Percentiles rank a stretch among this genome's conserved stretches.
phyloP scores from a whole-genome alignment of 2,888 invertebrate species.

The Nycteola revayana region DNA sequence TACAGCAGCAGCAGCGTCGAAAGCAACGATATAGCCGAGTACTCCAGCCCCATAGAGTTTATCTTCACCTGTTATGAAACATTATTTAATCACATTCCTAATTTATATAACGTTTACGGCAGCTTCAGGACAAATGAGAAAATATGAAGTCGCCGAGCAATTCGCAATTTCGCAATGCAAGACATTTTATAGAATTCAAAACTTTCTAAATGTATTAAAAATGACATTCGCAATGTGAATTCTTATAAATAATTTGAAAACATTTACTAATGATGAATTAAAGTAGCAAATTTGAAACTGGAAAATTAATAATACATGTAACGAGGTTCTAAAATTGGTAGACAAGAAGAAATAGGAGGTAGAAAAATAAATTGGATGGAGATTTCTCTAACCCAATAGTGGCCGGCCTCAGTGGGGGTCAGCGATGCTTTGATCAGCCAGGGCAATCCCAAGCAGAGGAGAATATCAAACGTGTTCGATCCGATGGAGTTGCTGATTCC shows the following conservation, averaged over 20 bases:
- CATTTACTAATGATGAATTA: no score
- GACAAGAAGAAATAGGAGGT: background rate
- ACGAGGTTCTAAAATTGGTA: background rate
- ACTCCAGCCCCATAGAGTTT: slow-evolving; percentile 94
- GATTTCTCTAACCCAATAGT: slow-evolving; percentile 85
- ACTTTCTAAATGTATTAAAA: slow-evolving; percentile 2
- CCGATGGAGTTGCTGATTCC: slow-evolving; percentile 95
- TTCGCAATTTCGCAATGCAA: slow-evolving; percentile 29
- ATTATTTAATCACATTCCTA: slow-evolving; percentile 17
- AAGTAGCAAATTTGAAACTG: no score
- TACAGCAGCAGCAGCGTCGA: slow-evolving; percentile 93
- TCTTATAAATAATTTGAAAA: slow-evolving; percentile 2
- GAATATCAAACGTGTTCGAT: slow-evolving; percentile 94
- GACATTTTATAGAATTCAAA: slow-evolving; percentile 4
- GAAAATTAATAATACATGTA: no score
- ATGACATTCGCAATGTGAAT: slow-evolving; percentile 26
- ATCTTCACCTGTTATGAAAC: slow-evolving; percentile 85
- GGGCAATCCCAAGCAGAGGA: slow-evolving; percentile 92
- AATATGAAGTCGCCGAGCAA: slow-evolving; percentile 25
- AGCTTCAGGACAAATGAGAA: no score
- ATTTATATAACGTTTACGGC: no score
- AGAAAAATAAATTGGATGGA: background rate
- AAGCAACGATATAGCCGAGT: slow-evolving; percentile 93
- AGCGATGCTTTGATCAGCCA: slow-evolving; percentile 95
- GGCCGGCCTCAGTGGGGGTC: slow-evolving; percentile 89